phyloP scores from a whole-genome alignment of 2,113 vertebrate species.

The Cinclus cinclus region DNA sequence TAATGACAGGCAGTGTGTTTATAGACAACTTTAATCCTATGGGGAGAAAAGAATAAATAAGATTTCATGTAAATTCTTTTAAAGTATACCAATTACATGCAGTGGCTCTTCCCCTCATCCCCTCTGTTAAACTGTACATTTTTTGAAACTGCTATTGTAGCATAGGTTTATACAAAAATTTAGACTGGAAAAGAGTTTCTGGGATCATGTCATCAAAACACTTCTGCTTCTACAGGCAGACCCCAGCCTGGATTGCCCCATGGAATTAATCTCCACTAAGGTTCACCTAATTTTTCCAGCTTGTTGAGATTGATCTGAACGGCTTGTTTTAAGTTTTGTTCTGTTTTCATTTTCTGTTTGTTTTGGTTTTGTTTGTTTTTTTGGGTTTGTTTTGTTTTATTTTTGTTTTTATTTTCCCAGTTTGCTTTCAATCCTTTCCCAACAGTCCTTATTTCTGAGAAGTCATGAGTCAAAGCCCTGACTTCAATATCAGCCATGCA shows the following conservation, averaged over 20 bases:
- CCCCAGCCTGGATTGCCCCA: not conserved
- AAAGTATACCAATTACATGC: not conserved
- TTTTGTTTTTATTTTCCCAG: not conserved
- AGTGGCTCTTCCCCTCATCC: not conserved
- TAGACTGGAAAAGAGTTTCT: not conserved
- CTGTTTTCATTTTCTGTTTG: no score
- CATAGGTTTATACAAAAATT: not conserved
- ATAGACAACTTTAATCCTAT: not conserved
- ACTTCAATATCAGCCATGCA: not conserved
- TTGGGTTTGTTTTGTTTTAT: not conserved
- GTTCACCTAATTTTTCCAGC: not conserved
- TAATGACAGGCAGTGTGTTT: not conserved
- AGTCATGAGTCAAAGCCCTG: not conserved
- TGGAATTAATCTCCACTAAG: not conserved
- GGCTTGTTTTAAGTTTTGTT: fast-evolving
- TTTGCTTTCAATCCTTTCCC: not conserved
- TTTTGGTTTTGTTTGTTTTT: not conserved
- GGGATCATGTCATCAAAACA: not conserved
- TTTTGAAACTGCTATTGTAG: not conserved
- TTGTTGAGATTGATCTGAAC: not conserved
- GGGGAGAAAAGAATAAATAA: not conserved
- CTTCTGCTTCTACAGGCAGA: not conserved
- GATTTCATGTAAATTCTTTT: not conserved
- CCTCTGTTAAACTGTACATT: not conserved
- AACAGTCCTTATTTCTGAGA: not conserved